These are phyloP conservation scores for Euwallacea fornicatus DNA, from an alignment of 1,140 invertebrate species.

Conservation along the genomic window DNA sequence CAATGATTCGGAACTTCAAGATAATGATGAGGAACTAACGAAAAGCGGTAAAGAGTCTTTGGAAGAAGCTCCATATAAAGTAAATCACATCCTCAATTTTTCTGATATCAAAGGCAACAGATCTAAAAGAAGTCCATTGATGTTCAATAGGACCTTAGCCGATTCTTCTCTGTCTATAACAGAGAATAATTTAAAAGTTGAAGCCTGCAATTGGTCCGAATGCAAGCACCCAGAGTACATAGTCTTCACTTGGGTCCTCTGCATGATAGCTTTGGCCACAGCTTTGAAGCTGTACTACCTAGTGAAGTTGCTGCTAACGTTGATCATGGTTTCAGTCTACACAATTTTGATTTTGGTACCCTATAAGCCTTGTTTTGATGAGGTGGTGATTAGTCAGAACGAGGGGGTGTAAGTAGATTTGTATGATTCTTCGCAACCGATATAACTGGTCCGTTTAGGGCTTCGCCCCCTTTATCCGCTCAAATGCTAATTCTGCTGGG, in stretches of 20 bases:
- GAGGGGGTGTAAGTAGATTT: too few relatives aligned
- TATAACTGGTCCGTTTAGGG: neutral
- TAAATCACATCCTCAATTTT: neutral
- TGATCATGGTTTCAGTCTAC: slow-evolving; percentile 74
- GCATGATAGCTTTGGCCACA: slow-evolving; percentile 84
- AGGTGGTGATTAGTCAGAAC: neutral
- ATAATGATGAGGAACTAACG: neutral
- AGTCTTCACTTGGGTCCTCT: slow-evolving; percentile 92
- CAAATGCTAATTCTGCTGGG: slow-evolving; percentile 79
- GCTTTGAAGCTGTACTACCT: slow-evolving; percentile 92
- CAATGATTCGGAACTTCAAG: neutral
- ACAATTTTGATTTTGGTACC: slow-evolving; percentile 67
- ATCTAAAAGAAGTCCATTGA: neutral
- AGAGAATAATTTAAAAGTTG: neutral
- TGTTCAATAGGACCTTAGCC: neutral
- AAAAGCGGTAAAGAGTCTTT: neutral
- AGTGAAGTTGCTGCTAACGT: slow-evolving; percentile 81
- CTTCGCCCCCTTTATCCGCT: slow-evolving; percentile 65
- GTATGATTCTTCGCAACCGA: too few relatives aligned
- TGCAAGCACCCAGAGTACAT: slow-evolving; percentile 77
- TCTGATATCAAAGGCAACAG: neutral
- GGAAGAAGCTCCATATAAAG: neutral
- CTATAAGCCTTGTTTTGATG: slow-evolving; percentile 44
- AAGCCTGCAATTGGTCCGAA: neutral
- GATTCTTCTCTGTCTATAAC: neutral